Base-by-base conservation (phyloP, 2,113 vertebrate species). In the Pseudorasbora parva region DNA sequence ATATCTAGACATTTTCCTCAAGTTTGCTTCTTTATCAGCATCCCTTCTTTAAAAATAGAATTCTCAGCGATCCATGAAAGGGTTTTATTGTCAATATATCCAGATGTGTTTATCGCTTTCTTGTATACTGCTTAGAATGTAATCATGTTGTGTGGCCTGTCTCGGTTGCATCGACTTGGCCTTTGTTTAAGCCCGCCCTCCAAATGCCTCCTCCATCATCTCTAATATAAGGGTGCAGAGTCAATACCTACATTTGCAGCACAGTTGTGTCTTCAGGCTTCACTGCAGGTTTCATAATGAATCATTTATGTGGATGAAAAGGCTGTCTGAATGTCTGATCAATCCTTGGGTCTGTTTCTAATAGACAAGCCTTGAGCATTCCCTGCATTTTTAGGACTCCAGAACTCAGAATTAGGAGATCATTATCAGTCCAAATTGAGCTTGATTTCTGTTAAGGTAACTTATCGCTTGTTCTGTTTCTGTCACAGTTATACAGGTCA, bases 401-500 rank as follows among this genome's bases (percentile, higher is more conserved):
- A 73, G 57, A 82, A 25, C 12, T 62, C 5, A 49, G 10, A 72
- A 64, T 74, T 80, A 82, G 12, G 8, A 37, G 56, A 64, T 77
- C 14, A 43, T 69, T 45, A 21, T 81, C 76, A 73, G 56, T 5
- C 19, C 12, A 74, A 51, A 14, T 1, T 23, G 54, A 41, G 51
- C 57, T 56, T 8, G 49, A 69, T 64, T 84, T 83, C 19, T 69
- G n/a, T 62, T 47, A 14, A 17, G 49, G 37, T 30, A 80, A 33
- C 66, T 54, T 12, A 64, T 59, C 62, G 59, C 66, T 81, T 77
- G 51, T 33, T 82, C 79, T 85, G 76, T 86, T 89, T 82, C 90
- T 84, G 68, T 12, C 89, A 47, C 82, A 97, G 96, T 89, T 97
- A 97, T 84, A 94, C 94, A 81, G 95, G 92, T 89, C 93, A 88